Percentiles rank a stretch among this genome's conserved stretches.
Conservation (phyloP, 30 jellyfish, hydroid and myxozoan genomes). For the Nemopilema nomurai region DNA sequence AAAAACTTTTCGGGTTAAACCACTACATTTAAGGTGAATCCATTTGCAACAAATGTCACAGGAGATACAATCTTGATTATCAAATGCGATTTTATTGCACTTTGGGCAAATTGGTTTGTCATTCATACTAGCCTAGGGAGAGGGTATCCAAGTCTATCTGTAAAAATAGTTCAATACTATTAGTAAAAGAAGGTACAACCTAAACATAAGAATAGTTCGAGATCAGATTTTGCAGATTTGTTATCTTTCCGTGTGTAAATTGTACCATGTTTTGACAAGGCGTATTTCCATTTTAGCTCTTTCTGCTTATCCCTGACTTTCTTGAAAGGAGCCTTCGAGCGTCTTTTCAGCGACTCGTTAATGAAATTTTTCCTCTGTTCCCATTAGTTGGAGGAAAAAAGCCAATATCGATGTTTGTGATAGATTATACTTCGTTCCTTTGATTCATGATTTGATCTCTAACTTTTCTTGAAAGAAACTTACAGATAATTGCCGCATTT, state of each 20-base stretch:
- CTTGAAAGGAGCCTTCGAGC: not conserved
- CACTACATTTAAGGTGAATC: conserved; percentile 11
- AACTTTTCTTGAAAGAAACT: conserved; percentile 6
- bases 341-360: not conserved
- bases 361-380: not conserved
- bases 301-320: not conserved
- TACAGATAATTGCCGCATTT: conserved; percentile 2
- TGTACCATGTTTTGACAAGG: conserved; percentile 28
- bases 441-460: conserved; percentile 1
- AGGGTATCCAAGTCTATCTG: not conserved
- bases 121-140: not conserved
- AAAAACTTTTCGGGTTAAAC: not conserved
- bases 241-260: conserved; percentile 10
- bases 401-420: not conserved
- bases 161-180: too few species aligned
- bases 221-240: conserved; percentile 6
- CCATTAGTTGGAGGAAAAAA: not conserved
- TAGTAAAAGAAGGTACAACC: too few species aligned
- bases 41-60: conserved; percentile 17
- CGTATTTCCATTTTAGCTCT: conserved; percentile 4
- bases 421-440: conserved; percentile 1
- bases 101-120: not conserved
- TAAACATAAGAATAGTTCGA: too few species aligned
- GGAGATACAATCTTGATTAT: conserved; percentile 2
- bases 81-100: conserved; percentile 1